Conservation (phyloP, 2,888 invertebrate genomes). For the Alloplasta piceator region DNA sequence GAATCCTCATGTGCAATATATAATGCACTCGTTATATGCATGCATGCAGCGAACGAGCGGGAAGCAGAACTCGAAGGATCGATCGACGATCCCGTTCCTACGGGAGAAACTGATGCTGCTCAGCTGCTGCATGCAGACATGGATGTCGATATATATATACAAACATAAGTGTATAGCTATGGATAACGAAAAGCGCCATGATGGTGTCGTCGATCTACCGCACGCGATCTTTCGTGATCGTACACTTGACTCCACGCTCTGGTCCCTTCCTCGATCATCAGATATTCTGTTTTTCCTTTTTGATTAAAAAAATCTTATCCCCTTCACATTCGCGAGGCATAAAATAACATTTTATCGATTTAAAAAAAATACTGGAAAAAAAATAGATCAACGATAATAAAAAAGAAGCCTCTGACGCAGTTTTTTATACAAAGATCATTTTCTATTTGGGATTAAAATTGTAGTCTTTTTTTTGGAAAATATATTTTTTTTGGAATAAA, state of each 20-base stretch:
- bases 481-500: neutral
- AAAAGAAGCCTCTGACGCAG: too few relatives aligned
- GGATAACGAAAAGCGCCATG: conserved; percentile 40
- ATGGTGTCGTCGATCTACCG: conserved; percentile 69
- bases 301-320: too few relatives aligned
- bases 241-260: conserved; percentile 66
- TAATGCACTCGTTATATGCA: conserved; percentile 56
- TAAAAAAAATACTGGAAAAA: too few relatives aligned
- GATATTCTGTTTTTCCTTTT: too few relatives aligned
- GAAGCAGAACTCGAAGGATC: conserved; percentile 50
- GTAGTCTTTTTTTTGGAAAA: neutral
- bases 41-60: conserved; percentile 44
- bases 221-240: conserved; percentile 65
- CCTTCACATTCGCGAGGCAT: too few relatives aligned
- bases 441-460: neutral
- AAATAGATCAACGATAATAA: too few relatives aligned
- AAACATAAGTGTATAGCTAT: too few relatives aligned
- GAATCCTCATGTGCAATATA: conserved; percentile 25
- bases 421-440: too few relatives aligned
- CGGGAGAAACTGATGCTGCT: conserved; percentile 10
- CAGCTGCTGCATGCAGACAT: conserved; percentile 27
- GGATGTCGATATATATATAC: too few relatives aligned
- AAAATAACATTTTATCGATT: too few relatives aligned
- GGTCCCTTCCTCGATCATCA: conserved; percentile 33
- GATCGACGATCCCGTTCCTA: conserved; percentile 57